Conservation (phyloP, 92 coral and sea anemone genomes). For the Parazoanthus swiftii region DNA sequence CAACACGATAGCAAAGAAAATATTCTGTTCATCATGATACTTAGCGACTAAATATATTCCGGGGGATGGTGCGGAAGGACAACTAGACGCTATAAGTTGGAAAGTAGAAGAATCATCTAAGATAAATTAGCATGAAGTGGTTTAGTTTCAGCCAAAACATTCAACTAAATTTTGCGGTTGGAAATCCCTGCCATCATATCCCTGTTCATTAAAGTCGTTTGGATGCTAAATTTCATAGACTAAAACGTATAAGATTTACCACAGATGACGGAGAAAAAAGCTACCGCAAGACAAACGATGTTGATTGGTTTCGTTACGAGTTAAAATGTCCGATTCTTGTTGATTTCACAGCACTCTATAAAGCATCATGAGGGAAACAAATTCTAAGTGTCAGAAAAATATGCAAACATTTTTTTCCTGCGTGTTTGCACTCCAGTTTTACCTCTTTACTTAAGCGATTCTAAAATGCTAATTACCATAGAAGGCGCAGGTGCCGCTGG, state of each 20-base stretch:
- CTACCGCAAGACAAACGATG: neutral
- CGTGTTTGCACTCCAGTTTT: neutral
- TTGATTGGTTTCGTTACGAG: too few species aligned
- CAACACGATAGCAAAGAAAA: neutral
- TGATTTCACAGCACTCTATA: neutral
- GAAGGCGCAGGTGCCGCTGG: neutral
- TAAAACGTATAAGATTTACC: neutral
- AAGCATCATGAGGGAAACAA: neutral
- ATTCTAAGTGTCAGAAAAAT: neutral
- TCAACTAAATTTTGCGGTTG: neutral
- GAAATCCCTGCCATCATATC: neutral
- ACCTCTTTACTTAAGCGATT: neutral
- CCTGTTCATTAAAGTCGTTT: neutral
- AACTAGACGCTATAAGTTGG: neutral
- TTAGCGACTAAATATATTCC: neutral
- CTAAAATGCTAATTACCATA: slow-evolving; percentile 21
- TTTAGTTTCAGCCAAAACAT: neutral
- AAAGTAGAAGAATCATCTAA: neutral
- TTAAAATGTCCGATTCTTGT: neutral
- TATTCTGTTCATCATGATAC: neutral
- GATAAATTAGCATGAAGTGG: neutral
- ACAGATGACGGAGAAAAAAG: neutral
- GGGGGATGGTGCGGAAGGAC: neutral
- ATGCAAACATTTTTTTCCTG: neutral
- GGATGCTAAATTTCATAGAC: neutral